Conservation (phyloP, 92 coral and sea anemone genomes). For the Epizoanthus fatuus region DNA sequence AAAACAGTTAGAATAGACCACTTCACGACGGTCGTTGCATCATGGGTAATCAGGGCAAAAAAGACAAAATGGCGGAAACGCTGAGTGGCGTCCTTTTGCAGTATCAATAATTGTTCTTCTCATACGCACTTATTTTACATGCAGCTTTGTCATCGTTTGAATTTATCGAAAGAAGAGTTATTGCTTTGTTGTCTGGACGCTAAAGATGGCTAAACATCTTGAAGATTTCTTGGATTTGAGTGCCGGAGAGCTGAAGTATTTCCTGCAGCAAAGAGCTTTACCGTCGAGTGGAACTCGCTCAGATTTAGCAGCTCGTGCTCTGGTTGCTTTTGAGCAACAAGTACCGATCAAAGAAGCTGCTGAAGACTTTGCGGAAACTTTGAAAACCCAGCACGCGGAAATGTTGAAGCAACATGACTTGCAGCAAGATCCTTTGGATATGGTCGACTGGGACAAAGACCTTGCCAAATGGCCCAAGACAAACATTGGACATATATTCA, state of each 20-base stretch:
- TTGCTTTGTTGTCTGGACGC: too few relatives aligned
- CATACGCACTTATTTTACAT: too few relatives aligned
- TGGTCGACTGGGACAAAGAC: slow-evolving; percentile 52
- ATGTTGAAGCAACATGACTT: slow-evolving; percentile 26
- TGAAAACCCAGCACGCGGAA: slow-evolving; percentile 40
- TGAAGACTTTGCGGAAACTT: slow-evolving; percentile 30
- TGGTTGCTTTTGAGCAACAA: slow-evolving; percentile 72
- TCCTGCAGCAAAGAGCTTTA: slow-evolving; percentile 31
- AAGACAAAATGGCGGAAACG: too few relatives aligned
- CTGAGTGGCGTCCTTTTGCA: too few relatives aligned
- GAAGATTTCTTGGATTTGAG: slow-evolving; percentile 47
- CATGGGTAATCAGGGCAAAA: too few relatives aligned
- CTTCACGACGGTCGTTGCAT: too few relatives aligned
- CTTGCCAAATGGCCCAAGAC: slow-evolving; percentile 43
- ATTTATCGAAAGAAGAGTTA: too few relatives aligned
- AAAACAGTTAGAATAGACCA: too few relatives aligned
- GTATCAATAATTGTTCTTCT: too few relatives aligned
- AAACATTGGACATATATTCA: slow-evolving; percentile 37
- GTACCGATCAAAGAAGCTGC: too few relatives aligned
- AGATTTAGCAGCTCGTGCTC: slow-evolving; percentile 60
- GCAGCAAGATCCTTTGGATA: slow-evolving; percentile 46
- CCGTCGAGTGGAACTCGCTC: slow-evolving; percentile 41
- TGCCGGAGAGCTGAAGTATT: slow-evolving; percentile 40
- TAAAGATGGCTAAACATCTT: slow-evolving; percentile 4
- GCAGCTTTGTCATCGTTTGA: too few relatives aligned